phyloP scores from a whole-genome alignment of 2,113 vertebrate genomes.

The Xenus cinereus region DNA sequence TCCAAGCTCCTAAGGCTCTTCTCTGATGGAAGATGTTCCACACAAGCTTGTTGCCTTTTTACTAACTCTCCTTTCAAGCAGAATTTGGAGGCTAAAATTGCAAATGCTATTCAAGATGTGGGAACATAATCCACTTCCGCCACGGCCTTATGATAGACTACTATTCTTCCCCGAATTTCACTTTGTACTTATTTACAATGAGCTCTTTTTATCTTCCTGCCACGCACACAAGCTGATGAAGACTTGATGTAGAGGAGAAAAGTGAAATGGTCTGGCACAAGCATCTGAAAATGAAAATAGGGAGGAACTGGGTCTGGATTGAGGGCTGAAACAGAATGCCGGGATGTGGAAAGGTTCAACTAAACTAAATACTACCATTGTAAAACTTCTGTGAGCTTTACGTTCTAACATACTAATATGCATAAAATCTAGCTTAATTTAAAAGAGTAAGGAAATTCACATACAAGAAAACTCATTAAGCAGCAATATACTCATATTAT shows the following conservation, averaged over 20 bases:
- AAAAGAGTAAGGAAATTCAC: background rate
- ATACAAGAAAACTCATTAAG: background rate
- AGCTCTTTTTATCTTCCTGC: background rate
- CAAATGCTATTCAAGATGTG: background rate
- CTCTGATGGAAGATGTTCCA: background rate
- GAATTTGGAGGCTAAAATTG: background rate
- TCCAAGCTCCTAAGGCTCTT: background rate
- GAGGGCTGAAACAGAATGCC: background rate
- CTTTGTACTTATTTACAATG: background rate
- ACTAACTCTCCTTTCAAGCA: background rate
- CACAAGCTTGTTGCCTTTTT: background rate
- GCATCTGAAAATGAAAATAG: background rate
- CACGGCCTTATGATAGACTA: rapidly evolving
- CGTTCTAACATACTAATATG: background rate
- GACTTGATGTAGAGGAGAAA: background rate
- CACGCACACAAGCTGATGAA: background rate
- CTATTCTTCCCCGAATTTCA: background rate
- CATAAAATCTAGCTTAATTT: background rate
- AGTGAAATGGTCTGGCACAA: background rate
- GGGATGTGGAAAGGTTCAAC: background rate
- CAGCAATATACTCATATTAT: background rate
- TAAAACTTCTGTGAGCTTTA: background rate
- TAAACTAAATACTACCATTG: background rate
- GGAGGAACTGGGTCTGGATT: background rate
- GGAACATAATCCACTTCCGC: background rate